Base-by-base conservation (phyloP, 1,140 invertebrate genomes). In the Drosophila rhopaloa region DNA sequence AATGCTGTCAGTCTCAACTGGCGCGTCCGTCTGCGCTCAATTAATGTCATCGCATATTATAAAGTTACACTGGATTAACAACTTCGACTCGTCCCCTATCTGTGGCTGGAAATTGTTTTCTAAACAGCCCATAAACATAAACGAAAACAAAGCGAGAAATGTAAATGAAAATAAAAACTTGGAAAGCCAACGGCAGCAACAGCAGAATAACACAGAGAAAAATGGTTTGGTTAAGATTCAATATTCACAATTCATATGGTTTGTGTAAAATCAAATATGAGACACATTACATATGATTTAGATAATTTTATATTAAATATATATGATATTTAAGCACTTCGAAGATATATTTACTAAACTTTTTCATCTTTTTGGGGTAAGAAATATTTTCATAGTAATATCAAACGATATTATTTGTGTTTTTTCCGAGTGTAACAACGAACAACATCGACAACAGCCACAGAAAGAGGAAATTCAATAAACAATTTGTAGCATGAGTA, bases 401-500 rank as follows among this genome's bases (percentile, higher is more conserved):
- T 24, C 24, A 24, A 24, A 24, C 4, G 24, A 24, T 24, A 24
- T 4, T 24, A 24, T 24, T 3, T 24, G 24, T 24, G 24, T 8
- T 27, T 9, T 50, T 5, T 35, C 19, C 10, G 38, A 29, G 60
- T 53, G 16, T n/a, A 14, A 35, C 59, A 40, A 65, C 41, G 35
- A 70, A 37, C 66, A 58, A 37, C 51, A 40, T 50, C 59, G 53
- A 55, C 74, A 60, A 58, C 40, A 68, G 61, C 60, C 62, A 51
- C 80, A 83, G 58, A 63, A 86, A 85, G 83, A 86, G 83, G 83
- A 86, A 86, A 86, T 86, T 86, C 84, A 88, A 88, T 88, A 89
- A 89, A 89, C 84, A 89, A 89, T 89, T 89, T 89, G 84, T 81
- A 89, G 86, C 84, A 89, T 89, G 84, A 89, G 84, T 84, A 89